These are phyloP conservation scores for Lasioglossum morio DNA, from an alignment of 2,888 invertebrate species.

Conservation along the genomic window DNA sequence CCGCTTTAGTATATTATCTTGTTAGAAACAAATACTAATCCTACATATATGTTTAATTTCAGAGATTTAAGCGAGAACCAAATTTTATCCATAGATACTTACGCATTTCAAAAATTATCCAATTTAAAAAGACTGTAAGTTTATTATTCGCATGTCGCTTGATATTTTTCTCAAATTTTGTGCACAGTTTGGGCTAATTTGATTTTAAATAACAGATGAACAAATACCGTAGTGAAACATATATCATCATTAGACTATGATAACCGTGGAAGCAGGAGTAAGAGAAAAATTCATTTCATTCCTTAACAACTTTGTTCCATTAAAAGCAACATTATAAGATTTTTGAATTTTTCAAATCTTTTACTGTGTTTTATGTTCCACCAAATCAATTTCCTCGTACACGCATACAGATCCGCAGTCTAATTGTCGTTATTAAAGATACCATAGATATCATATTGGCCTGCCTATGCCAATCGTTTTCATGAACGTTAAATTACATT, in stretches of 20 bases:
- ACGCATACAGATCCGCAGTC: too few species aligned
- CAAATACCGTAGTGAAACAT: too few species aligned
- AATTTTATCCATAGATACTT: slow-evolving; percentile 89
- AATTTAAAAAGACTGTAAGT: slow-evolving; percentile 89
- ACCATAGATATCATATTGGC: too few species aligned
- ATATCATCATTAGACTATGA: background rate
- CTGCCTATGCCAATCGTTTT: background rate
- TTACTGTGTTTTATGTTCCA: too few species aligned
- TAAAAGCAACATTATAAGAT: too few species aligned
- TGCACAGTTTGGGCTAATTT: background rate
- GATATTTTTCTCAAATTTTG: slow-evolving; percentile 50
- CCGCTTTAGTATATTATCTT: background rate
- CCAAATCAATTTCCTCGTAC: too few species aligned
- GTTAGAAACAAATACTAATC: slow-evolving; percentile 23
- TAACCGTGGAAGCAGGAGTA: too few species aligned
- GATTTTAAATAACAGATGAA: background rate
- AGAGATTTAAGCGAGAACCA: slow-evolving; percentile 93
- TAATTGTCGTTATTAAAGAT: too few species aligned
- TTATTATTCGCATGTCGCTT: slow-evolving; percentile 16
- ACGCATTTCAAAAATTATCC: slow-evolving; percentile 91
- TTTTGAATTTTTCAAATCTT: too few species aligned
- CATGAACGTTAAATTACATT: slow-evolving; percentile 1
- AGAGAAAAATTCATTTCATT: too few species aligned
- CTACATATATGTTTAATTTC: slow-evolving; percentile 72
- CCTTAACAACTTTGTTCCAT: too few species aligned